phyloP scores from a whole-genome alignment of 2,888 invertebrate genomes.

The Megaustenia siamemsis region DNA sequence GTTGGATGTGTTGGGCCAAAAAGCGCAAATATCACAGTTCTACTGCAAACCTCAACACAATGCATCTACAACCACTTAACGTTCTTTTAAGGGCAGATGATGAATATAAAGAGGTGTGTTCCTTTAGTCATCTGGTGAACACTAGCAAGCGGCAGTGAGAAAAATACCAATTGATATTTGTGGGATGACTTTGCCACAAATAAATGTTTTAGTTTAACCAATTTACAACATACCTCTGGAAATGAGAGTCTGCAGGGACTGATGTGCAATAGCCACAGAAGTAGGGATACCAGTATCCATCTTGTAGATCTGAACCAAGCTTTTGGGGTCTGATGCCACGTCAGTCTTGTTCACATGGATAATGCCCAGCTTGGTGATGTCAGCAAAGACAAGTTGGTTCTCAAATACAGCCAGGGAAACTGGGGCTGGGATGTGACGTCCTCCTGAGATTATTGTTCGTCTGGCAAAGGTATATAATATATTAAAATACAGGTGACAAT shows the following conservation, averaged over 20 bases:
- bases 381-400: conserved; percentile 97
- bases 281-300: conserved; percentile 50
- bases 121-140: too few species aligned
- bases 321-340: neutral
- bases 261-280: conserved; percentile 56
- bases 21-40: too few species aligned
- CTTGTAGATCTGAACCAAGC: conserved; percentile 47
- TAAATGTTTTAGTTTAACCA: neutral
- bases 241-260: conserved; percentile 53
- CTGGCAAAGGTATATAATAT: conserved; percentile 57
- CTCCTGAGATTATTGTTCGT: conserved; percentile 70
- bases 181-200: too few species aligned
- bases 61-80: too few species aligned
- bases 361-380: conserved; percentile 82
- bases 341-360: conserved; percentile 67
- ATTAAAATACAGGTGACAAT: too few species aligned
- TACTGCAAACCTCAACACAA: too few species aligned
- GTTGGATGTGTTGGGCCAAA: too few species aligned
- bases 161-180: too few species aligned
- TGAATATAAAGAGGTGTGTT: too few species aligned
- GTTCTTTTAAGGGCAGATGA: too few species aligned
- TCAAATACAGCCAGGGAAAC: conserved; percentile 91
- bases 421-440: conserved; percentile 71
- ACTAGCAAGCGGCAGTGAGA: too few species aligned
- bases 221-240: conserved; percentile 14